Base-by-base conservation (phyloP, 2,888 invertebrate species). In the Busseola fusca region DNA sequence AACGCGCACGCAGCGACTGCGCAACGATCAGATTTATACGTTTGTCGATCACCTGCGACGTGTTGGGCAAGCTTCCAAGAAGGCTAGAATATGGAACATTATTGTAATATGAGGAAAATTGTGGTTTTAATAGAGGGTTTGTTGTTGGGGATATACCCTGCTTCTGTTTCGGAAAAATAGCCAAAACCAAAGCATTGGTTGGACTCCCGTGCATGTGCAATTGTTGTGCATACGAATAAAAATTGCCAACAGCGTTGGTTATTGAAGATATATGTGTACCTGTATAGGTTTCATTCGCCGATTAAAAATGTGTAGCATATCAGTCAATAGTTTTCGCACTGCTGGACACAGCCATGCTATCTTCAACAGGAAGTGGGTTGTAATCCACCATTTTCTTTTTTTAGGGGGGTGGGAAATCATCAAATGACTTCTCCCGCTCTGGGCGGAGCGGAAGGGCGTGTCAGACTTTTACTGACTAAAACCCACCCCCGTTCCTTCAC, bases 11-110 rank as follows among this genome's bases (percentile, higher is more conserved):
- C 80, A 54, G 42, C 58, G 84, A 71, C 73, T 84, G 50, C 66
- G 64, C 40, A 83, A 71, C 42, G 25, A 64, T 66, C 34, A 50
- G 65, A 69, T 79, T 69, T 80, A 83, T 80, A 18, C 66, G 83
- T 68, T 63, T 54, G 76, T 60, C 69, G 80, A 74, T 83, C 75
- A 80, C 74, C 62, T 63, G 52, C 42, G 75, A 80, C 80, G 62
- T 65, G 80, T 30, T 12, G 83, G 84, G 86, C 83, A 84, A 59
- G 21, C 48, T 85, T 85, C 83, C 86, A 85, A 85, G 83, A 83
- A 85, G 83, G 68, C 64, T 70, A 57, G 78, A 76, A 85, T 85
- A 85, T 83, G 72, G 85, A 83, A 85, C 75, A 72, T 59, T 57
- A 58, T 69, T 59, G 12, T 58, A 52, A 50, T 59, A 75, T 74